Conservation (phyloP, 2,113 vertebrate species). For the Lampris incognitus region DNA sequence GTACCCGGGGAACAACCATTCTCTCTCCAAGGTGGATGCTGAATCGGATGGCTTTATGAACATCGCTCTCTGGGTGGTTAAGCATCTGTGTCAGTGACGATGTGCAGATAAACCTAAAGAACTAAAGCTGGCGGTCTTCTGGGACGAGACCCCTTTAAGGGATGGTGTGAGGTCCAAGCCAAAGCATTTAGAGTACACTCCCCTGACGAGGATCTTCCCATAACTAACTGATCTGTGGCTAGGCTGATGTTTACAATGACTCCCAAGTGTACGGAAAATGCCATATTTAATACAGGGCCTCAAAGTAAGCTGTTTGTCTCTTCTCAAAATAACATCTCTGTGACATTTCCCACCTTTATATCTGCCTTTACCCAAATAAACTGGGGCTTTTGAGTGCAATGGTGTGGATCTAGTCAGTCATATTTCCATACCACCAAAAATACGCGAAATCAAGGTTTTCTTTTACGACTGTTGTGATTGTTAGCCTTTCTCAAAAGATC, state of each 20-base stretch:
- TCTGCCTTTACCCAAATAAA: background rate
- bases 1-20: conserved; percentile 92
- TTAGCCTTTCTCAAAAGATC: too few species aligned
- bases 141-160: conserved; percentile 16
- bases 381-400: conserved; percentile 21
- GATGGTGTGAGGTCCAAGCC: conserved; percentile 36
- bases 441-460: too few species aligned
- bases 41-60: conserved; percentile 96
- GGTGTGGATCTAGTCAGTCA: too few species aligned
- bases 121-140: background rate
- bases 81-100: conserved; percentile 82
- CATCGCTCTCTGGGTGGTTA: conserved; percentile 88
- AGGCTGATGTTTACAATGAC: background rate
- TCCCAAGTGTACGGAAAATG: background rate
- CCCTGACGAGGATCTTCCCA: conserved; percentile 18
- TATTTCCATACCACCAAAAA: too few species aligned
- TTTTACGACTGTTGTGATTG: too few species aligned
- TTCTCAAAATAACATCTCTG: too few species aligned
- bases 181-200: conserved; percentile 43
- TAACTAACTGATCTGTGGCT: conserved; percentile 11
- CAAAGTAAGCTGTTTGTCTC: conserved; percentile 11
- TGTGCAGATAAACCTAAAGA: background rate
- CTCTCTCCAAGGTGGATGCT: conserved; percentile 90
- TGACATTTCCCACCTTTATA: background rate
- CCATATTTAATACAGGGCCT: conserved; percentile 31